phyloP scores from a whole-genome alignment of 2,113 vertebrate species.

The Lasiurus borealis region DNA sequence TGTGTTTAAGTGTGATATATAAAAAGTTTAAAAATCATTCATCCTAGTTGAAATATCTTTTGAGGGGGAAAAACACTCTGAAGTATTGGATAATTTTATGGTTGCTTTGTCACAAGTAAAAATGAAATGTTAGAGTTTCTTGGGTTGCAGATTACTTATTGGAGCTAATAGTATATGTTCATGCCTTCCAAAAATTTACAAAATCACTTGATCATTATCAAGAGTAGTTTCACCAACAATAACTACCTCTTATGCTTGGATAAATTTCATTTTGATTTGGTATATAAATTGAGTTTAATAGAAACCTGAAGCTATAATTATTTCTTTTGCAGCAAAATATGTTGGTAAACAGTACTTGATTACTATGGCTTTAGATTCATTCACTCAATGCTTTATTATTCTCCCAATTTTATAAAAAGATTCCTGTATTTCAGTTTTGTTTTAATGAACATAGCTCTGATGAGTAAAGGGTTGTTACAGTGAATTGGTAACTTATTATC shows the following conservation, averaged over 20 bases:
- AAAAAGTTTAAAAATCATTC: slow-evolving; percentile 22
- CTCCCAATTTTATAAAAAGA: background rate
- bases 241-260: background rate
- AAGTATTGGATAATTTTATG: slow-evolving; percentile 41
- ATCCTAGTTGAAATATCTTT: slow-evolving; percentile 58
- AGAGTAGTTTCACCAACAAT: slow-evolving; percentile 6
- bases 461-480: slow-evolving; percentile 15
- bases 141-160: slow-evolving; percentile 48
- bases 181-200: slow-evolving; percentile 32
- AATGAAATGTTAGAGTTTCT: slow-evolving; percentile 46
- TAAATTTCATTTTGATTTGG: slow-evolving; percentile 30
- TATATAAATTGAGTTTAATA: slow-evolving; percentile 19
- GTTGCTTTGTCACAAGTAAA: slow-evolving; percentile 9
- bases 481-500: background rate
- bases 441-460: slow-evolving; percentile 1
- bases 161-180: background rate
- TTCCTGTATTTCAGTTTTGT: background rate
- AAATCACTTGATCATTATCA: slow-evolving; percentile 31
- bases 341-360: background rate
- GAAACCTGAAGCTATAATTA: slow-evolving; percentile 23
- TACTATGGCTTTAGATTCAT: background rate
- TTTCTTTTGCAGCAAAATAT: slow-evolving; percentile 43
- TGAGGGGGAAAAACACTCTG: background rate
- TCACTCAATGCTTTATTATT: background rate
- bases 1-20: background rate